phyloP scores from a whole-genome alignment of 2,888 invertebrate species.

The Junonia oenone region DNA sequence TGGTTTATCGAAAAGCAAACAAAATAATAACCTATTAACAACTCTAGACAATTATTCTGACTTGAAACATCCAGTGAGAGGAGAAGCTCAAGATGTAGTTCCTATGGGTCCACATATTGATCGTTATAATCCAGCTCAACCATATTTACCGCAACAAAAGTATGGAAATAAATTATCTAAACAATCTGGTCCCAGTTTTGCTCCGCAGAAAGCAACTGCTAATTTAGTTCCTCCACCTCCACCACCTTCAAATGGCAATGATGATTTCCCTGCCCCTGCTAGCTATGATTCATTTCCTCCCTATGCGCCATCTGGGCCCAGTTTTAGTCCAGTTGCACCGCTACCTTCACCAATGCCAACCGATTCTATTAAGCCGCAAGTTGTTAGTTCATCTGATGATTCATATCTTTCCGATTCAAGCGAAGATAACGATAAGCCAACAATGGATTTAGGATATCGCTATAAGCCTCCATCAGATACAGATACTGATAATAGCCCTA shows the following conservation, averaged over 20 bases:
- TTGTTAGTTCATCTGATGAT: slow-evolving; percentile 37
- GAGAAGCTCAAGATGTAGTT: slow-evolving; percentile 61
- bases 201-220: slow-evolving; percentile 45
- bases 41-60: slow-evolving; percentile 59
- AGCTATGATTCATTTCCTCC: slow-evolving; percentile 70
- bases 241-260: slow-evolving; percentile 46
- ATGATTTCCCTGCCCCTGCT: slow-evolving; percentile 55
- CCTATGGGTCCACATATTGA: slow-evolving; percentile 51
- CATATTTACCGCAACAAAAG: slow-evolving; percentile 58
- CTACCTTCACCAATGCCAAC: slow-evolving; percentile 28
- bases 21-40: slow-evolving; percentile 52
- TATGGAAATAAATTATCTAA: slow-evolving; percentile 54
- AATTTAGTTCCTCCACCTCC: slow-evolving; percentile 61
- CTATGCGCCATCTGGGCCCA: slow-evolving; percentile 43
- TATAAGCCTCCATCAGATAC: slow-evolving; percentile 47
- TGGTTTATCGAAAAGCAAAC: slow-evolving; percentile 46
- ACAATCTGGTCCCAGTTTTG: slow-evolving; percentile 40
- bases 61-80: slow-evolving; percentile 58
- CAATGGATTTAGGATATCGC: slow-evolving; percentile 50
- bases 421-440: slow-evolving; percentile 38
- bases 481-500: slow-evolving; percentile 38
- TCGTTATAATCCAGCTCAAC: slow-evolving; percentile 73
- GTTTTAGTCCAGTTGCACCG: slow-evolving; percentile 29
- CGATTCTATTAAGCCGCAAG: slow-evolving; percentile 32
- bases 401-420: slow-evolving; percentile 39